A percentile compares a stretch with the other conserved stretches of the same genome.
phyloP scores from a whole-genome alignment of 1,140 invertebrate genomes.

The Ctenoplectra terminalis region DNA sequence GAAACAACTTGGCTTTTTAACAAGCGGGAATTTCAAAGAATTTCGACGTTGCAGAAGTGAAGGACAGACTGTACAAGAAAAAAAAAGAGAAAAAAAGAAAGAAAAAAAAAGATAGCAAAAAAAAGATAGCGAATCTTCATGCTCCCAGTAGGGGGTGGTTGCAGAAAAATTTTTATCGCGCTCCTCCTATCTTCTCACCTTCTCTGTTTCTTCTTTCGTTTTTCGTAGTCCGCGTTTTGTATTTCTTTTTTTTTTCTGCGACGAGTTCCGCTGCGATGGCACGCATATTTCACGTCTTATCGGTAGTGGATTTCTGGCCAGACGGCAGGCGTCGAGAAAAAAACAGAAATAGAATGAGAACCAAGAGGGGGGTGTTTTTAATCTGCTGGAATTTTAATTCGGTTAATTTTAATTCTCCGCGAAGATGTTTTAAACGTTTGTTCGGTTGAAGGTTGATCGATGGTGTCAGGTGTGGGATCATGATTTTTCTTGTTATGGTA shows the following conservation, averaged over 20 bases:
- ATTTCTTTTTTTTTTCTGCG: not conserved
- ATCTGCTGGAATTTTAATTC: slow-evolving; percentile 28
- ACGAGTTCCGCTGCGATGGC: not conserved
- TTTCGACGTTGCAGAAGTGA: not conserved
- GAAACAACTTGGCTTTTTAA: not conserved
- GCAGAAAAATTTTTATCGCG: slow-evolving; percentile 54
- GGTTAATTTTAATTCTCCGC: not conserved
- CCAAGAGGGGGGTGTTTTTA: slow-evolving; percentile 27
- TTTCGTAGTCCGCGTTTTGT: not conserved
- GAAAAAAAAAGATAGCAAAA: too few relatives aligned
- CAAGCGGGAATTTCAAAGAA: slow-evolving; percentile 13
- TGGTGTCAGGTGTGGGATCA: too few relatives aligned
- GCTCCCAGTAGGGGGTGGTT: slow-evolving; percentile 13
- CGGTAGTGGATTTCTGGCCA: not conserved
- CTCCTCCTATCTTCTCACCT: not conserved
- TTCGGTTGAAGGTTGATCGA: not conserved
- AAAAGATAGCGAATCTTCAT: not conserved
- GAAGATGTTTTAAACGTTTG: not conserved
- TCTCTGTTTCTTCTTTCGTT: not conserved
- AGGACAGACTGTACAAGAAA: not conserved
- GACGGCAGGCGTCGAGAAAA: not conserved
- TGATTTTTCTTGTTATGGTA: too few relatives aligned
- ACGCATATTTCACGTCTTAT: slow-evolving; percentile 37
- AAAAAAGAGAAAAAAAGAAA: too few relatives aligned
- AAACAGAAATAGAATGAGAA: not conserved